Evolutionary conservation across 2,888 invertebrate genomes (phyloP).

Genomic region (Acanthosepion lycidas): DNA sequence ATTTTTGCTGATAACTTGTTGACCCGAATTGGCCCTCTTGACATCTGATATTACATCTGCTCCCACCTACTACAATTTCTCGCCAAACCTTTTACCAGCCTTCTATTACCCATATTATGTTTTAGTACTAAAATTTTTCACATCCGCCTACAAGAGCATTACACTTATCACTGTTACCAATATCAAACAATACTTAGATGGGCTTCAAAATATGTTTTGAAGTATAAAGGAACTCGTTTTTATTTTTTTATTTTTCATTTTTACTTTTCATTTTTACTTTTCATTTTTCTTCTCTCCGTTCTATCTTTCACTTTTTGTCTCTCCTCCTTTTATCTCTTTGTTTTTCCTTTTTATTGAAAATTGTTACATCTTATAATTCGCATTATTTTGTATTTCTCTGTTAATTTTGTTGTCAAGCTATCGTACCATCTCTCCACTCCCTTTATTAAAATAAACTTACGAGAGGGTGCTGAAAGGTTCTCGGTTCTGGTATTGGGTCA

Average conservation of each 20-base stretch:
- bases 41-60: neutral
- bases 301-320: neutral
- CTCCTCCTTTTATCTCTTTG: neutral
- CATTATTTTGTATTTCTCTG: neutral
- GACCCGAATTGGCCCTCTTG: slow-evolving; percentile 9
- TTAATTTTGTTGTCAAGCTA: neutral
- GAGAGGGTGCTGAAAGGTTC: too few species aligned
- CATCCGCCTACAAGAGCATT: neutral
- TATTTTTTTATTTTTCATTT: neutral
- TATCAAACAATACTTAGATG: neutral
- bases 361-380: neutral
- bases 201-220: neutral
- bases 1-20: neutral
- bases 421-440: neutral
- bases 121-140: neutral
- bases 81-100: neutral
- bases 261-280: too few species aligned
- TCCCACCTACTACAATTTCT: neutral
- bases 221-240: neutral
- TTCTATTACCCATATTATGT: neutral
- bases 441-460: too few species aligned
- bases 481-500: neutral
- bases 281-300: neutral
- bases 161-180: neutral
- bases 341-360: too few species aligned